Evolutionary conservation across 2,113 vertebrate species (phyloP).

Genomic region (Dryoscopus gambensis): DNA sequence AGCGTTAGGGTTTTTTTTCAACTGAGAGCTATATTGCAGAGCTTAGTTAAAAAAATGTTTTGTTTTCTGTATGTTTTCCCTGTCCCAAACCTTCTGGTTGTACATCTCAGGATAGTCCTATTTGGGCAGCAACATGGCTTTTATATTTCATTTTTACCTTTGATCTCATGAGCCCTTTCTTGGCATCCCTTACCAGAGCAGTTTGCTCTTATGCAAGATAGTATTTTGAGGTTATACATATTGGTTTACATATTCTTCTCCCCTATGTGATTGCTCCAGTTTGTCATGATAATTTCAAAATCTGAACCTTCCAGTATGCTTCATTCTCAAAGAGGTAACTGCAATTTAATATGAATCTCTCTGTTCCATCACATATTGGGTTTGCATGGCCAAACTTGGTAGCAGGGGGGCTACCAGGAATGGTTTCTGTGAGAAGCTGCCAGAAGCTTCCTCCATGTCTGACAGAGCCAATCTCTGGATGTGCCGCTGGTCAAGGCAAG

Average conservation of each 20-base stretch:
- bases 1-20: not conserved
- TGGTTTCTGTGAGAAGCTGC: not conserved
- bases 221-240: not conserved
- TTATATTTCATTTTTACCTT: not conserved
- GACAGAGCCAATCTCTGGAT: not conserved
- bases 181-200: not conserved
- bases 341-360: not conserved
- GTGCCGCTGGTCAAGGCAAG: not conserved
- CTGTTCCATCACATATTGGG: not conserved
- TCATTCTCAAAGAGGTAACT: not conserved
- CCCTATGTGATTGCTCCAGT: not conserved
- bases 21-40: not conserved
- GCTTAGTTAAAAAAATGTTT: not conserved
- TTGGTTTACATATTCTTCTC: not conserved
- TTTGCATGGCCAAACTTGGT: not conserved
- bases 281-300: not conserved
- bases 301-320: not conserved
- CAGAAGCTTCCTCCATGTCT: not conserved
- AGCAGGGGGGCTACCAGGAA: no score
- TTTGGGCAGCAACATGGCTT: not conserved
- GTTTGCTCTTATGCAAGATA: not conserved
- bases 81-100: not conserved
- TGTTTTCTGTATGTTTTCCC: not conserved
- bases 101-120: not conserved
- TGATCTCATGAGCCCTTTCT: not conserved